Percentiles rank a stretch among this genome's conserved stretches.
Conservation (phyloP, 1,140 invertebrate species). For the Glossosoma conforme region DNA sequence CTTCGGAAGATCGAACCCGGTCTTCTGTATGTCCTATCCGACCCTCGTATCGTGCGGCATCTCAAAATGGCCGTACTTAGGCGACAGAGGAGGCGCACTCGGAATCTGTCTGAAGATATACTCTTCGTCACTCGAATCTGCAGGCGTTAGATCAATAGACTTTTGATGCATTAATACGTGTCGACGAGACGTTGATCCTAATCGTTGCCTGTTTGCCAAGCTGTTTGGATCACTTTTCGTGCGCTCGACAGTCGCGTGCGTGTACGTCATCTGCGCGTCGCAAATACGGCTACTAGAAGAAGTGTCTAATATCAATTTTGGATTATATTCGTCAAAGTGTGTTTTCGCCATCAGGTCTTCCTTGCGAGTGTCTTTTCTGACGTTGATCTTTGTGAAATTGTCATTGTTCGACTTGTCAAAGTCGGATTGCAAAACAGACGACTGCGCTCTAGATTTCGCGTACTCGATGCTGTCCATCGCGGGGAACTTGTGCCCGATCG, state of each 20-base stretch:
- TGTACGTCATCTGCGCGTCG: constrained; percentile 46
- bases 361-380: constrained; percentile 53
- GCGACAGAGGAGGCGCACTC: constrained; percentile 61
- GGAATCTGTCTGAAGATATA: constrained; percentile 67
- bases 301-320: constrained; percentile 49
- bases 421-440: constrained; percentile 50
- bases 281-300: constrained; percentile 48
- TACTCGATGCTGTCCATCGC: constrained; percentile 55
- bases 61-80: constrained; percentile 63
- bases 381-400: constrained; percentile 39
- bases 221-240: constrained; percentile 82
- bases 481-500: constrained; percentile 44
- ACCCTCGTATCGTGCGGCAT: constrained; percentile 42
- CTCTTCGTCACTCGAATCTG: constrained; percentile 75
- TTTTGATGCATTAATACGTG: constrained; percentile 81
- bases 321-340: constrained; percentile 60
- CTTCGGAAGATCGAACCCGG: constrained; percentile 54
- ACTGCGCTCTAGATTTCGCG: constrained; percentile 47
- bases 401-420: constrained; percentile 53
- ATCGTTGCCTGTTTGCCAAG: constrained; percentile 60
- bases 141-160: constrained; percentile 76
- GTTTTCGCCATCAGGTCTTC: constrained; percentile 59
- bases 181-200: constrained; percentile 64
- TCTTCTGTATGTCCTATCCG: constrained; percentile 44
- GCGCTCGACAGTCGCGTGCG: constrained; percentile 68